Base-by-base conservation (phyloP, 2,888 invertebrate genomes). In the Pterobdella sp. region DNA sequence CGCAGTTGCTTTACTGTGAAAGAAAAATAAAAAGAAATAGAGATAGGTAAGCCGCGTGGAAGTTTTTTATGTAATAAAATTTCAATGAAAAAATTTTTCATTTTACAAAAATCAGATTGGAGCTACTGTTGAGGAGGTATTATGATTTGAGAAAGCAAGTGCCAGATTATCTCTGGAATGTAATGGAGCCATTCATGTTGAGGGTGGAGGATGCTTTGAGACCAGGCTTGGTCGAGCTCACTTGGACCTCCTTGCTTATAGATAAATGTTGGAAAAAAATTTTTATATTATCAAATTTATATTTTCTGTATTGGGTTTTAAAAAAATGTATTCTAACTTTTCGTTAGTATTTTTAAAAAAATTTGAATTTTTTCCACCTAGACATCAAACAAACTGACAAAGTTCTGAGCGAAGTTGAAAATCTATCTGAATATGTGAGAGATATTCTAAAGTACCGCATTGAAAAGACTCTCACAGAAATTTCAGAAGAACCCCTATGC, bases 361-460 rank as follows among this genome's bases (percentile, higher is more conserved):
- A 63, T 29, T 22, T 29, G 7, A 29, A 14, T 63, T 14, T n/a
- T 63, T n/a, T 14, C 4, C 26, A 65, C 35, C 34, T 77, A 83
- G 83, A 79, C 75, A 79, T 83, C 49, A 75, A 77, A 34, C 79
- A 78, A 66, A 80, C 79, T 69, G 80, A 81, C 76, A 77, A 79
- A 70, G 78, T 78, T 34, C 79, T 84, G 79, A 72, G 73, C 4
- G 80, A 81, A 7, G 78, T 84, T 73, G 81, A 81, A 75, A 80
- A 79, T 69, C 75, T 84, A 68, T 78, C 79, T 60, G 83, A 83
- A 76, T 80, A 93, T 78, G 91, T 93, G 1, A 91, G 91, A 79
- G 94, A 95, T 81, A 91, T 94, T 74, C 92, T 94, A 80, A 89
- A 90, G 2, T 93, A 93, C 81, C 89, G 94, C 80, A 92, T 95